A percentile compares a stretch with the other conserved stretches of the same genome.
These are phyloP conservation scores for Cacoxenus indagator DNA, from an alignment of 2,888 invertebrate species.

Conservation along the genomic window DNA sequence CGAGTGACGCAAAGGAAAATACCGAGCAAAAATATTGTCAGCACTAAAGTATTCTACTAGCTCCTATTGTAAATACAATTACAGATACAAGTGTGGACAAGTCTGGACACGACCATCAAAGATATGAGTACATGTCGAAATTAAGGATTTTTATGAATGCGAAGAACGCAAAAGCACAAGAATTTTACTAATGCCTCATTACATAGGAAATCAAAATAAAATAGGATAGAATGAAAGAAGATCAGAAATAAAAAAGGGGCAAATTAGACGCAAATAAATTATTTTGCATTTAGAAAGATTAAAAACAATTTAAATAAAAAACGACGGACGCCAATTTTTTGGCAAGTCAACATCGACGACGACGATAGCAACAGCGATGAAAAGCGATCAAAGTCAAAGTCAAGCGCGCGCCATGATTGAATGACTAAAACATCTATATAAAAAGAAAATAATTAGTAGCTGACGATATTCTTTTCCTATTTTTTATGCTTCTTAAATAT, in stretches of 20 bases:
- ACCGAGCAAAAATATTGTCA: too few relatives aligned
- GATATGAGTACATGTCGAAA: too few relatives aligned
- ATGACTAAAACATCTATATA: not conserved
- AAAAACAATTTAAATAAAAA: not conserved
- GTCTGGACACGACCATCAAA: too few relatives aligned
- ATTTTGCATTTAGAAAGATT: not conserved
- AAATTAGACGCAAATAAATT: not conserved
- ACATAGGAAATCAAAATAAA: too few relatives aligned
- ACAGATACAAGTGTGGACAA: too few relatives aligned
- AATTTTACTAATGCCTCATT: too few relatives aligned
- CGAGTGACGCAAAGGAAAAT: too few relatives aligned
- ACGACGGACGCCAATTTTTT: not conserved
- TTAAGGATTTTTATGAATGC: too few relatives aligned
- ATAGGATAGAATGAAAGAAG: not conserved
- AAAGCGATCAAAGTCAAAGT: conserved; percentile 4
- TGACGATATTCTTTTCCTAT: not conserved
- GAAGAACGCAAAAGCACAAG: too few relatives aligned
- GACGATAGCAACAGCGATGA: not conserved
- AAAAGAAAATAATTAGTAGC: too few relatives aligned
- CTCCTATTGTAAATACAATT: too few relatives aligned
- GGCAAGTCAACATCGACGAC: not conserved
- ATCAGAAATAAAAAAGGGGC: not conserved
- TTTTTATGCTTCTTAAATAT: conserved; percentile 1
- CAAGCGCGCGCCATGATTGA: not conserved
- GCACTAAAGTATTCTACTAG: too few relatives aligned